A percentile compares a stretch with the other conserved stretches of the same genome.
Evolutionary conservation across 2,888 invertebrate genomes (phyloP).

Genomic region (Isotomurus palustris): DNA sequence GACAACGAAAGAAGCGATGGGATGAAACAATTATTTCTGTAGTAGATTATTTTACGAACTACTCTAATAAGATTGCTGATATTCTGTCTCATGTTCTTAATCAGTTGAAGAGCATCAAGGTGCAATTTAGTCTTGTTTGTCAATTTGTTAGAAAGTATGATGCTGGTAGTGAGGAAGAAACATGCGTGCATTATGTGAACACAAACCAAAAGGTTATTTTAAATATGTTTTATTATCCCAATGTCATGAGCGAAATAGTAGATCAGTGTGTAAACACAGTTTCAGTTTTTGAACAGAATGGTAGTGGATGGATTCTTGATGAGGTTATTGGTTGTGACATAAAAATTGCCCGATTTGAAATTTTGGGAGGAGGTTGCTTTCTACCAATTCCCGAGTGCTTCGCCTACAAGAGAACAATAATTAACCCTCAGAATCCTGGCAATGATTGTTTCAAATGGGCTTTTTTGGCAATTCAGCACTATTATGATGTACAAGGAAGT

Average conservation of each 20-base stretch:
- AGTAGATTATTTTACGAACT: neutral
- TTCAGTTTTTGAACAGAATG: neutral
- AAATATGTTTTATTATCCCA: neutral
- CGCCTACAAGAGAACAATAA: neutral
- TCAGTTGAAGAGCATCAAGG: neutral
- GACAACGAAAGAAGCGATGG: neutral
- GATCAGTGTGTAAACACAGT: neutral
- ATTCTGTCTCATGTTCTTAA: neutral
- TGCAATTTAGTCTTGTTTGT: neutral
- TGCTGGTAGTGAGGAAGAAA: neutral
- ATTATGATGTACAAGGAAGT: neutral
- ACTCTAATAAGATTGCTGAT: neutral
- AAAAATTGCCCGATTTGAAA: neutral
- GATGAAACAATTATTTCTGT: neutral
- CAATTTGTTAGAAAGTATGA: neutral
- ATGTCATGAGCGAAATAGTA: neutral
- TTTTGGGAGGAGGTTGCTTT: neutral
- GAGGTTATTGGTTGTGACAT: neutral
- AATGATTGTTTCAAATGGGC: slow-evolving; percentile 2
- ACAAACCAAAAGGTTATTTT: neutral
- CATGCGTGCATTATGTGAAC: neutral
- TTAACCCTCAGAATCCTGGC: neutral
- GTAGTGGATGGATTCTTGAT: neutral
- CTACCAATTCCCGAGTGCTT: neutral
- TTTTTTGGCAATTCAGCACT: neutral